These are phyloP conservation scores for Xestobium rufovillosum DNA, from an alignment of 2,888 invertebrate genomes.

Conservation along the genomic window DNA sequence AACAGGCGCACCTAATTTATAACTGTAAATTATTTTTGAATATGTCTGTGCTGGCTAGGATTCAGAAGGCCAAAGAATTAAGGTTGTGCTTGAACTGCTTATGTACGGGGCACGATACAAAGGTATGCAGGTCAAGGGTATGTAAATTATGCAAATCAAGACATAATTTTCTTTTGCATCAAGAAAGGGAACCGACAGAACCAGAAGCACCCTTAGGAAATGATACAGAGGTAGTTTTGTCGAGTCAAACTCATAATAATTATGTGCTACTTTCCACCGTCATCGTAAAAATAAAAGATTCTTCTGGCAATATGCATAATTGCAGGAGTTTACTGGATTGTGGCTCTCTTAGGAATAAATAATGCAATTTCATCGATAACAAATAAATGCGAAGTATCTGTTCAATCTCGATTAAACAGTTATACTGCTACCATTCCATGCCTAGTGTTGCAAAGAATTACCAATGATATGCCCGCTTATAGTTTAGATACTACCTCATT, in stretches of 20 bases:
- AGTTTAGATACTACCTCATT: background rate
- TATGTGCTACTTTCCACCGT: too few species aligned
- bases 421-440: slow-evolving; percentile 1
- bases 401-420: slow-evolving; percentile 4
- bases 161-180: slow-evolving; percentile 14
- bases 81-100: slow-evolving; percentile 15
- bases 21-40: too few species aligned
- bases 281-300: too few species aligned
- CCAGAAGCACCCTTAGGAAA: background rate
- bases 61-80: slow-evolving; percentile 8
- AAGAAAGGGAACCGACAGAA: slow-evolving; percentile 2
- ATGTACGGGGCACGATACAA: slow-evolving; percentile 4
- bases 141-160: slow-evolving; percentile 11
- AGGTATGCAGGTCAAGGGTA: slow-evolving; percentile 3
- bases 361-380: background rate
- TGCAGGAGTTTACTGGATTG: too few species aligned
- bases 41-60: slow-evolving; percentile 5
- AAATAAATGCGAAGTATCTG: background rate
- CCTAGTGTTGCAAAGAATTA: slow-evolving; percentile 3
- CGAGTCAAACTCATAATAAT: too few species aligned
- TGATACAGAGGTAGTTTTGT: too few species aligned
- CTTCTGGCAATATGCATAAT: too few species aligned
- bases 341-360: slow-evolving; percentile 4
- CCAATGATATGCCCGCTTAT: background rate
- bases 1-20: too few species aligned